Base-by-base conservation (phyloP, 2,888 invertebrate genomes). In the Eupithecia dodoneata region DNA sequence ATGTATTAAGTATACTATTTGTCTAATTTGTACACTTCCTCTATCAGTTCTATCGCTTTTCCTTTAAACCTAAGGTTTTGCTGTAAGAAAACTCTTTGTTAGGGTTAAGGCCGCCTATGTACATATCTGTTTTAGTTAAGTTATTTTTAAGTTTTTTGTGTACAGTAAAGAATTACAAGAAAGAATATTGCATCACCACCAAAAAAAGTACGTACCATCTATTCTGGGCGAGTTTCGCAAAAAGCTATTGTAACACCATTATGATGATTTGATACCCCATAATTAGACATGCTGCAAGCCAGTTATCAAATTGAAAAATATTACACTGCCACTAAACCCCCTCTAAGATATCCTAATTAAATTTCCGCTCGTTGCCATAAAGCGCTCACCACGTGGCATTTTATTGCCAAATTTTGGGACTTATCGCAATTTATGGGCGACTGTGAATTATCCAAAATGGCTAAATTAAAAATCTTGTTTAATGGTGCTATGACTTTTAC, bases 361-460 rank as follows among this genome's bases (percentile, higher is more conserved):
- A 90, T 88, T 89, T 89, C 86, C 88, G 83, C 87, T 87, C 86
- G 81, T 82, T 83, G 86, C 86, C 86, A 86, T 90, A 91, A 91
- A 89, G 83, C 80, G 81, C 87, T 85, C 86, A 88, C 88, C 90
- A 90, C 89, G 90, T 89, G 91, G 85, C 86, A 81, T 85, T 90
- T 91, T 90, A 90, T 88, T 88, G 82, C 88, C 84, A 83, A 84
- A 87, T 88, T 90, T 89, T 85, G 81, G 84, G 84, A 83, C 85
- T 86, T 89, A 91, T 91, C 83, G 87, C 83, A 89, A 91, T 90
- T 91, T 91, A 91, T 88, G 79, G 85, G 78, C 85, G 82, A 86
- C 86, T 87, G 85, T 82, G 83, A 87, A 86, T 86, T 87, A 86
- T 86, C 85, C 84, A 86, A 85, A 42, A 70, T n/a, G 66, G 47